A percentile compares a stretch with the other conserved stretches of the same genome.
Evolutionary conservation across 2,888 invertebrate genomes (phyloP).

Genomic region (Pristionchus fissidentatus): DNA sequence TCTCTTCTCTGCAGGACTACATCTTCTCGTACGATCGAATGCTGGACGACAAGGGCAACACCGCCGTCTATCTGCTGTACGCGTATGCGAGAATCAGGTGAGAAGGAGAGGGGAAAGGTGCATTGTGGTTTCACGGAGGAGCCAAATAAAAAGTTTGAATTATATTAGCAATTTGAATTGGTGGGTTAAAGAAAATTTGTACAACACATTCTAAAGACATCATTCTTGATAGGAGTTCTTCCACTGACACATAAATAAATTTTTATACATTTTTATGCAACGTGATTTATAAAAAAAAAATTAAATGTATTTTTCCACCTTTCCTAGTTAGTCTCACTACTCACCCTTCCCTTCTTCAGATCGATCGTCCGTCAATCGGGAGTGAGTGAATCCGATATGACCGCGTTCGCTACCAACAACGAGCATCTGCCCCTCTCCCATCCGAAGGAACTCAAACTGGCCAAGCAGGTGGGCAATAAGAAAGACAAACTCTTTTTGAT

Average conservation of each 20-base stretch:
- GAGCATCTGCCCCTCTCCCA: constrained; percentile 82
- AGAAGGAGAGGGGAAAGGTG: too few species aligned
- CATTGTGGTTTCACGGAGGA: neutral
- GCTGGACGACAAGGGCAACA: constrained; percentile 98
- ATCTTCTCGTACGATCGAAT: constrained; percentile 98
- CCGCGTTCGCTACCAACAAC: constrained; percentile 81
- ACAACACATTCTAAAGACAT: neutral
- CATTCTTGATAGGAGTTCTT: too few species aligned
- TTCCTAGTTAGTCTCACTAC: neutral
- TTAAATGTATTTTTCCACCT: too few species aligned
- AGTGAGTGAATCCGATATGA: constrained; percentile 77
- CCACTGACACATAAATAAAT: neutral
- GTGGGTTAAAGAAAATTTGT: neutral
- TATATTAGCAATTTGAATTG: neutral
- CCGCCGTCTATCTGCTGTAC: constrained; percentile 96
- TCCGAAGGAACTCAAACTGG: constrained; percentile 94
- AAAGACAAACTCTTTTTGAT: too few species aligned
- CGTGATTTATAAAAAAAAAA: too few species aligned
- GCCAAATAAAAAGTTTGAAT: neutral
- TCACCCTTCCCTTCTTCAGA: constrained; percentile 72
- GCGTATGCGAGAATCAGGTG: constrained; percentile 93
- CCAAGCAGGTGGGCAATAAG: constrained; percentile 80
- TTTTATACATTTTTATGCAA: constrained; percentile 24
- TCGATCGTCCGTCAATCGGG: constrained; percentile 78
- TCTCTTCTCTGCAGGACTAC: constrained; percentile 83